Evolutionary conservation across 2,888 invertebrate species (phyloP), one percentile per base, ranked within the genome.

Genomic region (Lamproptera curius): DNA sequence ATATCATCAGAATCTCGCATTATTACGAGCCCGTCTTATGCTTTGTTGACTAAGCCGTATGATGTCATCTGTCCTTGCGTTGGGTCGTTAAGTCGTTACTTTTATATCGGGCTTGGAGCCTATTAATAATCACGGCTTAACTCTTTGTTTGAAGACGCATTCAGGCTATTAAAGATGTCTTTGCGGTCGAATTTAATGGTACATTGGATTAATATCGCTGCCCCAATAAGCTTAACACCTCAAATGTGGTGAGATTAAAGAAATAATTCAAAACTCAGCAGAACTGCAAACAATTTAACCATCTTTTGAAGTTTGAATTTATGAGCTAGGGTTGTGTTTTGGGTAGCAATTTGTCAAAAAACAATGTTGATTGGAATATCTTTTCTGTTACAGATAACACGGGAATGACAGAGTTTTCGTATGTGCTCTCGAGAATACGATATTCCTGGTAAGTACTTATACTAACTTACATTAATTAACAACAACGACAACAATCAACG

Each of bases 381-480:
- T n/a, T n/a, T n/a, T n/a, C n/a, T n/a, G n/a, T 84, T 83, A 42
- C 84, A 85, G 84, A 74, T 70, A 56, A 52, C 59, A 63, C 69
- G 61, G 82, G 68, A 65, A 85, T 85, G 84, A 75, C 67, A 65
- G 59, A n/a, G n/a, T n/a, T n/a, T n/a, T n/a, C n/a, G n/a, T n/a
- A n/a, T n/a, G n/a, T 59, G 56, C 52, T 54, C 56, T 40, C 40
- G 48, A 54, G 37, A 46, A 62, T 53, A 63, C 58, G 62, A 58
- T 59, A 58, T 57, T 73, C 70, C 67, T 81, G 84, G 84, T 84
- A 62, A 66, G 81, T 68, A 43, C 20, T 34, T 33, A 28, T 28
- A 23, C 8, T 8, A 6, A 6, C 8, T 23, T 23, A 23, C 4
- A 23, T 23, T 23, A 6, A 23, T 8, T 23, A 6, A 23, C 5